These are phyloP conservation scores for Octonoba sinensis DNA, from an alignment of 2,888 invertebrate species.

Conservation along the genomic window DNA sequence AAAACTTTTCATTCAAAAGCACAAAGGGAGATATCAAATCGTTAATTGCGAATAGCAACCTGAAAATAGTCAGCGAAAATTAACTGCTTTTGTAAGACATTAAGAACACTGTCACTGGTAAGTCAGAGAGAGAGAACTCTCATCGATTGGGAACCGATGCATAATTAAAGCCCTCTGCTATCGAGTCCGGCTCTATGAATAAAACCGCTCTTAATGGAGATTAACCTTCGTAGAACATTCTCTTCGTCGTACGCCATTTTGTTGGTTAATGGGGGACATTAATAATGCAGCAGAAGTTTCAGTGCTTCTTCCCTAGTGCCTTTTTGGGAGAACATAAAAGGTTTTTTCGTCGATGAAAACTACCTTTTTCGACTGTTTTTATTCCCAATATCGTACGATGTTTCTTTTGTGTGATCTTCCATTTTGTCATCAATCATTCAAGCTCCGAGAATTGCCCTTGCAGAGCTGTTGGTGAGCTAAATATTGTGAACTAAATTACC, in stretches of 20 bases:
- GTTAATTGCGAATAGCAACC: too few species aligned
- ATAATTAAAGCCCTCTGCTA: slow-evolving; percentile 3
- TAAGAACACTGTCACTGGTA: background rate
- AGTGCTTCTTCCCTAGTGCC: background rate
- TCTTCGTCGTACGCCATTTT: background rate
- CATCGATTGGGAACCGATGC: background rate
- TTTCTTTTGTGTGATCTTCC: too few species aligned
- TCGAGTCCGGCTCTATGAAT: slow-evolving; percentile 6
- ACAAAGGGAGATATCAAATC: too few species aligned
- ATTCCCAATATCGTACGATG: too few species aligned
- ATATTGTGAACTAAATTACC: too few species aligned
- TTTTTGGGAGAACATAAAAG: slow-evolving; percentile 3
- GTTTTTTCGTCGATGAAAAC: background rate
- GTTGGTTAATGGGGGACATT: slow-evolving; percentile 6
- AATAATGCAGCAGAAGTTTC: background rate
- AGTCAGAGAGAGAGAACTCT: background rate
- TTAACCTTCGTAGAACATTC: slow-evolving; percentile 5
- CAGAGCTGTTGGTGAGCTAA: too few species aligned
- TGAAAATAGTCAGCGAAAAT: too few species aligned
- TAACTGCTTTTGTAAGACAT: too few species aligned
- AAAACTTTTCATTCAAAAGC: too few species aligned
- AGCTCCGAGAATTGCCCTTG: too few species aligned
- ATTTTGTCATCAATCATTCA: too few species aligned
- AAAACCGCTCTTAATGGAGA: slow-evolving; percentile 5
- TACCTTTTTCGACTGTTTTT: background rate